Conservation (phyloP, 2,797 vertebrate genomes). For the Mormyrus proboscirostris region DNA sequence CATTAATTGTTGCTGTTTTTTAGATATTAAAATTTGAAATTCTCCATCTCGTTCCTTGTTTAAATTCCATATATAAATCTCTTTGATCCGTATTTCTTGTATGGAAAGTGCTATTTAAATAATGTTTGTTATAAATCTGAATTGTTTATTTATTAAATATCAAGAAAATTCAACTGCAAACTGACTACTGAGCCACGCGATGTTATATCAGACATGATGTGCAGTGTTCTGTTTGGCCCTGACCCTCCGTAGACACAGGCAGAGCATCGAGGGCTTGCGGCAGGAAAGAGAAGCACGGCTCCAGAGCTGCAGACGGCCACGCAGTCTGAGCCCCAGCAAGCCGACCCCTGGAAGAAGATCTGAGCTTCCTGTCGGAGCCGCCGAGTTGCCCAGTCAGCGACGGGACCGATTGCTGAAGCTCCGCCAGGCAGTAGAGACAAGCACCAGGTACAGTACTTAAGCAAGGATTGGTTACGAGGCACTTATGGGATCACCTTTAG, state of each 20-base stretch:
- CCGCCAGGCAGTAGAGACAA: slow-evolving; percentile 70
- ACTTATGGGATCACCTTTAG: background rate
- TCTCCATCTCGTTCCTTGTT: background rate
- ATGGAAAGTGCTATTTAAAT: background rate
- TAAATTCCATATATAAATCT: background rate
- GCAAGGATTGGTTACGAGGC: background rate
- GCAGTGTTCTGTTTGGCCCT: background rate
- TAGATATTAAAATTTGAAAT: background rate
- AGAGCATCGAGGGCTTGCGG: slow-evolving; percentile 68
- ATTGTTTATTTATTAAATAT: background rate
- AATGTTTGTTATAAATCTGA: background rate
- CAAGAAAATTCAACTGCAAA: background rate
- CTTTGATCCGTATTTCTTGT: background rate
- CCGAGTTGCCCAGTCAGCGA: slow-evolving; percentile 59
- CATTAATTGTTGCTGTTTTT: background rate
- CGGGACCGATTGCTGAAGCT: slow-evolving; percentile 73
- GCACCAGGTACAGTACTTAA: slow-evolving; percentile 63
- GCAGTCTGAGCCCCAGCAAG: slow-evolving; percentile 80
- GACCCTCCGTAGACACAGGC: slow-evolving; percentile 65
- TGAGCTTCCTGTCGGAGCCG: slow-evolving; percentile 35
- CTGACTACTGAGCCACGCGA: background rate
- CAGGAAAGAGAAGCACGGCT: slow-evolving; percentile 71
- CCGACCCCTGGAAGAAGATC: slow-evolving; percentile 45
- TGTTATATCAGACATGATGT: background rate
- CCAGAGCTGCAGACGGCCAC: slow-evolving; percentile 62